phyloP scores from a whole-genome alignment of 92 coral and sea anemone species.

The Palythoa caribaeorum region DNA sequence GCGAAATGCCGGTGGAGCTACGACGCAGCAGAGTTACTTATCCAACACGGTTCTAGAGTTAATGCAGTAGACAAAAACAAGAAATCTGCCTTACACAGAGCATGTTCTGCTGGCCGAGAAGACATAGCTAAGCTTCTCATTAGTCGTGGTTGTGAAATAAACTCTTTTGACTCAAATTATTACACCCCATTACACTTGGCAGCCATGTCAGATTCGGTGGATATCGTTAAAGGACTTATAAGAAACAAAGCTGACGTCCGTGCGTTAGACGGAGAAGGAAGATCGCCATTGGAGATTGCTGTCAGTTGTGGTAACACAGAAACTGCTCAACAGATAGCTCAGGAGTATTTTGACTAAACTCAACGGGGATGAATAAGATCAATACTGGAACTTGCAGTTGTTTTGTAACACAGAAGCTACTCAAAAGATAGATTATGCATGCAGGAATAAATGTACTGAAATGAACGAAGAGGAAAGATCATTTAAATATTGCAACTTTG shows the following conservation, averaged over 20 bases:
- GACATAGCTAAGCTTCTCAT: slow-evolving; percentile 78
- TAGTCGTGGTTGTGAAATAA: slow-evolving; percentile 68
- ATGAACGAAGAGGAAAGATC: not conserved
- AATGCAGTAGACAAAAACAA: slow-evolving; percentile 73
- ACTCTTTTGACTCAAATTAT: slow-evolving; percentile 15
- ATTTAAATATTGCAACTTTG: not conserved
- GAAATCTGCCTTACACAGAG: slow-evolving; percentile 73
- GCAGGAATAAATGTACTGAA: slow-evolving; percentile 14
- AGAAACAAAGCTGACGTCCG: slow-evolving; percentile 64
- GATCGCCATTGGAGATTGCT: slow-evolving; percentile 76
- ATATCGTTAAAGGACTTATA: slow-evolving; percentile 59
- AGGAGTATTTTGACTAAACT: slow-evolving; percentile 16
- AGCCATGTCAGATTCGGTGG: slow-evolving; percentile 66
- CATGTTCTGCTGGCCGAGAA: slow-evolving; percentile 80
- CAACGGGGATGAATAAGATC: not conserved
- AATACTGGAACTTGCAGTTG: not conserved
- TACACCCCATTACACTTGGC: slow-evolving; percentile 79
- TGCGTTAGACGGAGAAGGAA: slow-evolving; percentile 61
- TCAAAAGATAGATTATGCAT: not conserved
- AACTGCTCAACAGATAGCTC: slow-evolving; percentile 24
- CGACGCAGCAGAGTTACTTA: slow-evolving; percentile 75
- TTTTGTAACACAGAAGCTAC: slow-evolving; percentile 18
- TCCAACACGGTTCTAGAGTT: slow-evolving; percentile 71
- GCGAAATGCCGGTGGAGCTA: slow-evolving; percentile 81
- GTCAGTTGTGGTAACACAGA: slow-evolving; percentile 17